phyloP scores from a whole-genome alignment of 2,888 invertebrate species.

The Drosophila diplacantha region DNA sequence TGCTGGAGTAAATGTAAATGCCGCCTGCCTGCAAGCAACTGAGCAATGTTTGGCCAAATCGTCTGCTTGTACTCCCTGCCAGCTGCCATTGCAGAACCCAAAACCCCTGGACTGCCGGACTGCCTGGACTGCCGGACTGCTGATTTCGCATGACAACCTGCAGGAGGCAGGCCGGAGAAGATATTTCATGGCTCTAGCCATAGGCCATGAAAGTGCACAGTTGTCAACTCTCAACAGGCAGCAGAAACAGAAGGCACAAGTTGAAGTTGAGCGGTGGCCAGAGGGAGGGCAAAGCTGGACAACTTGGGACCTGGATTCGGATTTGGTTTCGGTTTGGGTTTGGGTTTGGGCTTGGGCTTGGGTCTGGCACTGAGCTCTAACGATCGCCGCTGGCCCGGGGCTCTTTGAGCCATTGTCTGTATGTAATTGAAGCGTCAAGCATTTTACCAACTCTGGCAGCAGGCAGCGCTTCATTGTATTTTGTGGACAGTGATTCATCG shows the following conservation, averaged over 20 bases:
- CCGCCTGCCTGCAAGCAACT: constrained; percentile 32
- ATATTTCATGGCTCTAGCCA: constrained; percentile 53
- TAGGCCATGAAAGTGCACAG: constrained; percentile 65
- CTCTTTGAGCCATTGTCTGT: constrained; percentile 20
- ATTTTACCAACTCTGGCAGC: constrained; percentile 32
- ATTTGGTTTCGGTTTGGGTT: not conserved
- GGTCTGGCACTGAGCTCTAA: constrained; percentile 43
- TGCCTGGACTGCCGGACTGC: constrained; percentile 39
- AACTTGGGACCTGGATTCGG: constrained; percentile 5
- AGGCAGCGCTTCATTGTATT: not conserved
- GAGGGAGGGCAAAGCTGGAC: not conserved
- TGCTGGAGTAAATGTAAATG: constrained; percentile 47
- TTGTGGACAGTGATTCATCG: constrained; percentile 10
- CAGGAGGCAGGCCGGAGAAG: constrained; percentile 49
- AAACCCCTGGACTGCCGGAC: not conserved
- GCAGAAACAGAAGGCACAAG: constrained; percentile 39
- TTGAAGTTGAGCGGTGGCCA: constrained; percentile 20
- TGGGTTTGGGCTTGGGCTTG: not conserved
- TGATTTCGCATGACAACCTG: constrained; percentile 65
- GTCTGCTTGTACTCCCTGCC: constrained; percentile 21
- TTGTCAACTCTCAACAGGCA: constrained; percentile 55
- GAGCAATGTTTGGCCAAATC: constrained; percentile 45
- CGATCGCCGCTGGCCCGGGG: constrained; percentile 54
- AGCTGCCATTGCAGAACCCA: not conserved
- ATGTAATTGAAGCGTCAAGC: constrained; percentile 61